phyloP scores from a whole-genome alignment of 2,797 vertebrate species.

The Salmo trutta region DNA sequence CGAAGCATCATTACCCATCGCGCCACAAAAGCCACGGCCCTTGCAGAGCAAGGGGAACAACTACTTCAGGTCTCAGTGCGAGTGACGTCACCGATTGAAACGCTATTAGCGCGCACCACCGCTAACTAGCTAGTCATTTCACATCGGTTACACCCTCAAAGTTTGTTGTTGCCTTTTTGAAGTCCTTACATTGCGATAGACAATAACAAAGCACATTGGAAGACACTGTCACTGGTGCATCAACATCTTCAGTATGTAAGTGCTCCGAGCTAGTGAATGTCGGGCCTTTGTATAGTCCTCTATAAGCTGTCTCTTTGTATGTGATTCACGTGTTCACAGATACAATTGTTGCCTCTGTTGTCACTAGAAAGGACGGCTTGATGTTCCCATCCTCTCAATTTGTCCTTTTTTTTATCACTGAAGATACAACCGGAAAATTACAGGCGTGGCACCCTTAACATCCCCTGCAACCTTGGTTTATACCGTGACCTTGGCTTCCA shows the following conservation, averaged over 20 bases:
- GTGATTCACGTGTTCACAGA: slow-evolving; percentile 55
- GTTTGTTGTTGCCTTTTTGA: slow-evolving; percentile 23
- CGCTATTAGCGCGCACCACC: too few species aligned
- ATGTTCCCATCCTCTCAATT: slow-evolving; percentile 58
- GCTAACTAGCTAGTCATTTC: too few species aligned
- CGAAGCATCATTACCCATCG: too few species aligned
- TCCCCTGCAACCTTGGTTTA: slow-evolving; percentile 63
- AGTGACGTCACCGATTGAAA: too few species aligned
- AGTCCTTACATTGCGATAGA: slow-evolving; percentile 33
- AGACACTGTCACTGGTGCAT: slow-evolving; percentile 55
- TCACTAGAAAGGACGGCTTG: slow-evolving; percentile 61
- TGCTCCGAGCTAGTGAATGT: slow-evolving; percentile 53
- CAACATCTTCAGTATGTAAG: slow-evolving; percentile 45
- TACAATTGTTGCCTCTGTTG: slow-evolving; percentile 69
- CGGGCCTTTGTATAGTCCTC: slow-evolving; percentile 63
- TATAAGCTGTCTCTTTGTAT: slow-evolving; percentile 69
- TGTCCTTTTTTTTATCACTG: slow-evolving; percentile 46
- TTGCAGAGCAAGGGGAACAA: too few species aligned
- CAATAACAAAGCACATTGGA: slow-evolving; percentile 52
- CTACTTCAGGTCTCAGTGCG: too few species aligned
- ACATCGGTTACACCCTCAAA: not conserved
- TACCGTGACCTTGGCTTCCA: slow-evolving; percentile 32
- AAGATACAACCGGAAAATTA: slow-evolving; percentile 66
- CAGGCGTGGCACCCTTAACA: slow-evolving; percentile 56
- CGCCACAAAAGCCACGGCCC: too few species aligned